These are phyloP conservation scores for Salvelinus sp. DNA, from an alignment of 2,113 vertebrate species.

Conservation along the genomic window DNA sequence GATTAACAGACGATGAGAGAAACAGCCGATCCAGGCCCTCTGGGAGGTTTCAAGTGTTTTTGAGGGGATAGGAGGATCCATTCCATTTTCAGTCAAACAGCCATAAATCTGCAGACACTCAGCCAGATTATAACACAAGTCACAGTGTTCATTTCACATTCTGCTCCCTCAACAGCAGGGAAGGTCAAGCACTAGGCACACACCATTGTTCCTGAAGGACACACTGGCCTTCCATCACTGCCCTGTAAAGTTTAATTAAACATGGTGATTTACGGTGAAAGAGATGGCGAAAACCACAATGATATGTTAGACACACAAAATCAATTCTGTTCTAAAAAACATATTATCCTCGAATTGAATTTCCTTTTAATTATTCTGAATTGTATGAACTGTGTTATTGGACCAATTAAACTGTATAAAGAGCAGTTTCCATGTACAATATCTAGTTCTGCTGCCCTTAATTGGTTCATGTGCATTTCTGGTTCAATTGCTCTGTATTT, in stretches of 20 bases:
- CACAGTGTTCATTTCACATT: background rate
- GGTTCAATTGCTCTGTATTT: background rate
- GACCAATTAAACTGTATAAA: background rate
- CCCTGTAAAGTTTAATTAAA: constrained; percentile 40
- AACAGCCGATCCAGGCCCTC: background rate
- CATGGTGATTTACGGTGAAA: constrained; percentile 32
- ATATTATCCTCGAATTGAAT: no score
- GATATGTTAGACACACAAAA: background rate
- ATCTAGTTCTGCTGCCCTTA: background rate
- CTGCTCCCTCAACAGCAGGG: background rate
- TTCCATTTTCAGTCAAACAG: constrained; percentile 16
- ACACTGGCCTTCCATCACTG: constrained; percentile 9
- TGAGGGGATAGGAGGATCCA: background rate
- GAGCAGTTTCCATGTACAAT: background rate
- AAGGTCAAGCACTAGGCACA: background rate
- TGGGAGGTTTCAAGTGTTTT: background rate
- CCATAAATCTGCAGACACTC: constrained; percentile 39
- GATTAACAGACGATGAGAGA: background rate
- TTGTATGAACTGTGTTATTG: background rate
- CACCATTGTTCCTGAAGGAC: constrained; percentile 14
- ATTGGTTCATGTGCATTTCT: background rate
- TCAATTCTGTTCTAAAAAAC: no score
- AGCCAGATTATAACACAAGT: constrained; percentile 46
- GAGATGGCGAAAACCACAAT: background rate
- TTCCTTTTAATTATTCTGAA: no score